Percentiles rank a stretch among this genome's conserved stretches.
These are phyloP conservation scores for Setipinna tenuifilis DNA, from an alignment of 2,797 vertebrate species.

Conservation along the genomic window DNA sequence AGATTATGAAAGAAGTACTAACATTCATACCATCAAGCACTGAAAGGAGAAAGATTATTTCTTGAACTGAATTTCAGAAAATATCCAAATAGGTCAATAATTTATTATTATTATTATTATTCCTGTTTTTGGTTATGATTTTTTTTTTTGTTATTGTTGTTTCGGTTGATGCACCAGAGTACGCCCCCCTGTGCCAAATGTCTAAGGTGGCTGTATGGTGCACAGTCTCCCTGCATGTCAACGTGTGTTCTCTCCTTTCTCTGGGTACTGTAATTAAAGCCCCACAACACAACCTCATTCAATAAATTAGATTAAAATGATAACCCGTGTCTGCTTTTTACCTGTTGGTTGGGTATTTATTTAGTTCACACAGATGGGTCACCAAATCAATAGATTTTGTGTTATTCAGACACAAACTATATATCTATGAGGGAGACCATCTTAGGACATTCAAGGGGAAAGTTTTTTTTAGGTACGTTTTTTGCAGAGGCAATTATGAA, in stretches of 20 bases:
- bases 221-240: constrained; percentile 52
- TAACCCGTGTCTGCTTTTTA: constrained; percentile 14
- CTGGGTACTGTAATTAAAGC: constrained; percentile 53
- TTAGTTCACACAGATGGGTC: no score
- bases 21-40: constrained; percentile 36
- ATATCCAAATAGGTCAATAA: constrained; percentile 14
- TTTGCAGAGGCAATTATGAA: no score
- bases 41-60: background rate
- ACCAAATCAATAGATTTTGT: no score
- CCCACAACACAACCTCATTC: constrained; percentile 60
- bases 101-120: constrained; percentile 37
- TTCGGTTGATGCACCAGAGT: constrained; percentile 34
- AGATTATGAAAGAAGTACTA: constrained; percentile 34
- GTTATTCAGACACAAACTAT: no score
- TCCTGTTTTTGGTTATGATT: constrained; percentile 31
- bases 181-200: constrained; percentile 50
- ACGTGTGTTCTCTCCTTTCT: constrained; percentile 40
- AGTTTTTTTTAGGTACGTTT: no score
- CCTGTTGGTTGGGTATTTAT: background rate
- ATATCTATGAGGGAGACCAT: no score
- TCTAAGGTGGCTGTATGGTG: constrained; percentile 52
- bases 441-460: no score
- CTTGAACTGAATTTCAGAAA: constrained; percentile 22
- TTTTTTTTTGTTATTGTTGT: constrained; percentile 23
- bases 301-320: constrained; percentile 53